Base-by-base conservation (phyloP, 2,797 vertebrate genomes). In the Syngnathus acus region DNA sequence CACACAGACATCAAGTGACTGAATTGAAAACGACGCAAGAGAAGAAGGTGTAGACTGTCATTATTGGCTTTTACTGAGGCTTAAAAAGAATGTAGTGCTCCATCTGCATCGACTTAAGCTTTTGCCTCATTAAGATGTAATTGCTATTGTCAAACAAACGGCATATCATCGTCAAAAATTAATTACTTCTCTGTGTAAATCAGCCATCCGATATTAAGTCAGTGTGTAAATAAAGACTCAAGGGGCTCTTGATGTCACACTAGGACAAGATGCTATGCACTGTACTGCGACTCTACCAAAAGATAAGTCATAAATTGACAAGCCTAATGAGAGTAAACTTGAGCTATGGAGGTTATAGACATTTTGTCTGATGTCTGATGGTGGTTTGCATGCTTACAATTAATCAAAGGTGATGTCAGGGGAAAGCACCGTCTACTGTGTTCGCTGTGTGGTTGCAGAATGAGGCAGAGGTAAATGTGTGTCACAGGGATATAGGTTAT, bases 121-220 rank as follows among this genome's bases (percentile, higher is more conserved):
- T 86, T 79, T 83, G 80, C 78, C 78, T 88, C 85, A 89, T 88
- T 86, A 87, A 84, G 83, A 86, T 72, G 77, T 87, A 86, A 89
- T 87, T 88, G 77, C 76, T 76, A 84, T 88, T 86, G 87, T 89
- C 82, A 84, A 86, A 88, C 80, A 80, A 83, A 76, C 78, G 77
- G 79, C 79, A 81, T 69, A 74, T 81, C 82, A 71, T 85, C 86
- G 85, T 89, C 78, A 82, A 78, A 84, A 88, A 85, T 81, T 82
- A 86, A 89, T 88, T 82, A 81, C 72, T 73, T 84, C 79, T 78
- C 74, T 74, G 78, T 73, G 76, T 78, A 81, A 78, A 79, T 80
- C 78, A 74, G 78, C 70, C 62, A 73, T 79, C 84, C 77, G 72
- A 75, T 87, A 80, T 83, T 84, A 78, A 80, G 79, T 82, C 71